A percentile compares a stretch with the other conserved stretches of the same genome.
Evolutionary conservation across 2,113 vertebrate genomes (phyloP).

Genomic region (Cranoglanis bouderius): DNA sequence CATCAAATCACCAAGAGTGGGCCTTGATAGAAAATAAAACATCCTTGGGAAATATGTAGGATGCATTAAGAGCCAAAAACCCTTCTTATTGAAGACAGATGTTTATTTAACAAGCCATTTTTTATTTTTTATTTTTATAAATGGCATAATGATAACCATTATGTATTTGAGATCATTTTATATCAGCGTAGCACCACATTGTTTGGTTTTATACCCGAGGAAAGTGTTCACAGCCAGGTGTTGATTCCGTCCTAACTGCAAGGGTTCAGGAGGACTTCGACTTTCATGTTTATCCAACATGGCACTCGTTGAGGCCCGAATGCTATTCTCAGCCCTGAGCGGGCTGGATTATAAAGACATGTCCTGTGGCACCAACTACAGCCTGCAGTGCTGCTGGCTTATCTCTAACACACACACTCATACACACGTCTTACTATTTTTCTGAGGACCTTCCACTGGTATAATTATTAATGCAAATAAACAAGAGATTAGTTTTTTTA

Average conservation of each 20-base stretch:
- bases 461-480: neutral
- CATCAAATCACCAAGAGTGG: conserved; percentile 79
- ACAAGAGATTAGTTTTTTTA: neutral
- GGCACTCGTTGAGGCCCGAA: conserved; percentile 27
- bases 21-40: conserved; percentile 63
- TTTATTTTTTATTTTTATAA: conserved; percentile 80
- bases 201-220: conserved; percentile 70
- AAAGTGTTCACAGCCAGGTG: conserved; percentile 69
- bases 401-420: conserved; percentile 44
- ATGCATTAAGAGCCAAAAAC: conserved; percentile 76
- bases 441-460: neutral
- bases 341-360: conserved; percentile 41
- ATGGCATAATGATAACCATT: conserved; percentile 73
- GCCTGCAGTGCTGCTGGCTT: conserved; percentile 46
- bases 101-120: conserved; percentile 70
- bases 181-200: conserved; percentile 67
- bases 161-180: conserved; percentile 71
- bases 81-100: conserved; percentile 81
- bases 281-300: conserved; percentile 55
- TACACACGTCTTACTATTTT: neutral
- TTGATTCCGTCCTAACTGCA: conserved; percentile 55
- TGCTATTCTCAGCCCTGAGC: conserved; percentile 31
- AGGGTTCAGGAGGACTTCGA: conserved; percentile 39
- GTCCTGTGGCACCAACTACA: conserved; percentile 46
- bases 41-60: conserved; percentile 76